phyloP scores from a whole-genome alignment of 2,113 vertebrate genomes.

The Podarcis muralis region DNA sequence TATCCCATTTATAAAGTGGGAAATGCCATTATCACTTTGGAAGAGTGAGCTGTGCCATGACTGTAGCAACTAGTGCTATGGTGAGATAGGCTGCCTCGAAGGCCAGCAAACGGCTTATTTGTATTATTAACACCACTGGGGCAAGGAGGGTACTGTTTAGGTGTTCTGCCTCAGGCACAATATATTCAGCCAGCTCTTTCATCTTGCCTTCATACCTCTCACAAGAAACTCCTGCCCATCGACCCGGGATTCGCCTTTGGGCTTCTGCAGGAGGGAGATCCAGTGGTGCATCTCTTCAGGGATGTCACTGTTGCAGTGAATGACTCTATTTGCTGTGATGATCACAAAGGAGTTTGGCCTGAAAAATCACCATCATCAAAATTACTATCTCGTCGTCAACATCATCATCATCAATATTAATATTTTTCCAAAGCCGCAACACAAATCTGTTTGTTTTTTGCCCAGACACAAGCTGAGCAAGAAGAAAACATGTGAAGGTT shows the following conservation, averaged over 20 bases:
- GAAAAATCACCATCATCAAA: constrained; percentile 23
- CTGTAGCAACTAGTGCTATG: background rate
- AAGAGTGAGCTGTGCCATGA: background rate
- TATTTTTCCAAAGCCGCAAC: background rate
- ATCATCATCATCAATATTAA: background rate
- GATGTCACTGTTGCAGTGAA: constrained; percentile 92
- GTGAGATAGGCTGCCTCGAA: background rate
- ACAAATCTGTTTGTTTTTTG: background rate
- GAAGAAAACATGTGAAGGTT: background rate
- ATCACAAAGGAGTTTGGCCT: constrained; percentile 95
- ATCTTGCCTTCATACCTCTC: constrained; percentile 77
- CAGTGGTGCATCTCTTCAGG: constrained; percentile 96
- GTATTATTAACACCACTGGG: background rate
- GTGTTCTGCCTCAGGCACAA: background rate
- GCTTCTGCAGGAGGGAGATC: constrained; percentile 93
- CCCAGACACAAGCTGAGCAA: background rate
- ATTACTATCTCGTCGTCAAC: background rate
- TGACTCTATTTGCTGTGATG: constrained; percentile 92
- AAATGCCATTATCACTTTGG: background rate
- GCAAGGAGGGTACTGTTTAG: background rate
- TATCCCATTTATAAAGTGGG: background rate
- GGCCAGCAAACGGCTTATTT: background rate
- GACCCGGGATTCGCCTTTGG: constrained; percentile 88
- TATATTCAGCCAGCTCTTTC: too few species aligned
- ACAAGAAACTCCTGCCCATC: constrained; percentile 92